These are phyloP conservation scores for Labeo catla DNA, from an alignment of 2,113 vertebrate genomes.

Conservation along the genomic window DNA sequence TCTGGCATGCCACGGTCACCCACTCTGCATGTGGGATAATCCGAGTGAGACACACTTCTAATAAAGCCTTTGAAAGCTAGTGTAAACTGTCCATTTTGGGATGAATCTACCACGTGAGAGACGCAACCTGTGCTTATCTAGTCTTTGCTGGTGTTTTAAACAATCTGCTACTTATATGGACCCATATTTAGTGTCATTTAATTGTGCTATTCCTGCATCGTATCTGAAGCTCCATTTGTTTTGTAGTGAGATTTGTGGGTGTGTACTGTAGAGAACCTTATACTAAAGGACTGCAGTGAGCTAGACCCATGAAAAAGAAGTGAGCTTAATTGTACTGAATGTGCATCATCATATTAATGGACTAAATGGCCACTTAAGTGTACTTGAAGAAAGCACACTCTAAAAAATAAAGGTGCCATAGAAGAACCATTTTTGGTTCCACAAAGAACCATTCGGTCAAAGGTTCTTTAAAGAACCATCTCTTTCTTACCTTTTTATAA, in stretches of 20 bases:
- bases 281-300: neutral
- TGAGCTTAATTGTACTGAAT: neutral
- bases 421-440: no score
- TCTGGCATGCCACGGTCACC: constrained; percentile 15
- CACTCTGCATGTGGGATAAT: constrained; percentile 63
- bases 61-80: constrained; percentile 77
- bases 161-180: neutral
- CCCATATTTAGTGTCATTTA: neutral
- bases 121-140: constrained; percentile 5
- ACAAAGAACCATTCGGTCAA: no score
- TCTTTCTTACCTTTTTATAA: no score
- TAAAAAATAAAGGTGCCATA: no score
- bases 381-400: no score
- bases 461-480: no score
- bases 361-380: no score
- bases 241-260: neutral
- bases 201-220: neutral
- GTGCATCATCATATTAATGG: no score
- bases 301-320: neutral
- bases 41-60: constrained; percentile 63
- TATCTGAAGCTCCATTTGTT: neutral
- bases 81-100: constrained; percentile 76
- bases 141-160: neutral
- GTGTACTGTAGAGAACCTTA: neutral
- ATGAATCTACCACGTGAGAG: neutral